Conservation (phyloP, 2,113 vertebrate genomes). For the Cottus gobio region DNA sequence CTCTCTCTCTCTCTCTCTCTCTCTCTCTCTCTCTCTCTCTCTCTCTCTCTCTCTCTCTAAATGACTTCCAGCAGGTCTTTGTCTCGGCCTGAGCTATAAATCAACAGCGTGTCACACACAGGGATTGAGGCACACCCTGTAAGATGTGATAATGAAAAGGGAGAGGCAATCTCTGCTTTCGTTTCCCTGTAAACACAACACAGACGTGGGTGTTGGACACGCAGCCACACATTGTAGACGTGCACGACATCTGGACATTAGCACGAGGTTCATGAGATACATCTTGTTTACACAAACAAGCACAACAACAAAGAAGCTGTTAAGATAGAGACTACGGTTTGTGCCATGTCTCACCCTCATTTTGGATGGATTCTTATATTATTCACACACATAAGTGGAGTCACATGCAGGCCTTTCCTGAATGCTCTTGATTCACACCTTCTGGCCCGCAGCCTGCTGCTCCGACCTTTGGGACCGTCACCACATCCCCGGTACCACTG, state of each 20-base stretch:
- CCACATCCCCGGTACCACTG: neutral
- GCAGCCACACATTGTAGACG: neutral
- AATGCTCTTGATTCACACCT: neutral
- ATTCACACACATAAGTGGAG: neutral
- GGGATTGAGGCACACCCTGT: slow-evolving; percentile 28
- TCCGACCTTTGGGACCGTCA: neutral
- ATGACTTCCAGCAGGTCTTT: slow-evolving; percentile 26
- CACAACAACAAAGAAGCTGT: too few species aligned
- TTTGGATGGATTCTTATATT: neutral
- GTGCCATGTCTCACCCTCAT: neutral
- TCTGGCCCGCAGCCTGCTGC: neutral
- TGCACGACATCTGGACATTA: neutral
- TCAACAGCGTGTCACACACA: neutral
- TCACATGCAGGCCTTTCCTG: neutral
- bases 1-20: too few species aligned
- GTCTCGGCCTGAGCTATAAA: neutral
- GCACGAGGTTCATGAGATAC: neutral
- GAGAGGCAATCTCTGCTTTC: slow-evolving; percentile 31
- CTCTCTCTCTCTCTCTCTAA: neutral
- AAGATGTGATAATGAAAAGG: neutral
- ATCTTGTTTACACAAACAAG: too few species aligned
- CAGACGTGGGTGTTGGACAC: neutral
- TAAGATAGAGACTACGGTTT: neutral
- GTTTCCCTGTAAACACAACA: neutral
- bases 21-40: too few species aligned